phyloP scores from a whole-genome alignment of 35 echinoderm and acorn worm species.

The Strongylocentrotus purpuratus region DNA sequence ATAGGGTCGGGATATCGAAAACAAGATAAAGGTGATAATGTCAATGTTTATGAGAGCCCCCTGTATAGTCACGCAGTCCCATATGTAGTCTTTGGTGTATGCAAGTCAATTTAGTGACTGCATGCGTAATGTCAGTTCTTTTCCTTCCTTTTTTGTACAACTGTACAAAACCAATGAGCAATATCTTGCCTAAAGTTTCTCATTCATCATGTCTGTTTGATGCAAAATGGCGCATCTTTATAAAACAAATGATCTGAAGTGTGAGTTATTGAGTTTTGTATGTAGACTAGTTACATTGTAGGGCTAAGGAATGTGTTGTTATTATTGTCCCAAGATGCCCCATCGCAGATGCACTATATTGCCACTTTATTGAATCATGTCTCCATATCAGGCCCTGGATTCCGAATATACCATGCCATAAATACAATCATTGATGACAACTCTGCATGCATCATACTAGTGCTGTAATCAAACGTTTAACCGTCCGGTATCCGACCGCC shows the following conservation, averaged over 20 bases:
- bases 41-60: conserved; percentile 1
- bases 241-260: neutral
- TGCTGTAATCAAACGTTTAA: too few relatives aligned
- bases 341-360: neutral
- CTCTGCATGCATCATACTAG: too few relatives aligned
- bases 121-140: neutral
- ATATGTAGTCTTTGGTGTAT: neutral
- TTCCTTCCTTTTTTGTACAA: neutral
- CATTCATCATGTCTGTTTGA: neutral
- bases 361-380: conserved; percentile 11
- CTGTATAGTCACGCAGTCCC: neutral
- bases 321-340: neutral
- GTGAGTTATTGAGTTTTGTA: neutral
- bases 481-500: too few relatives aligned
- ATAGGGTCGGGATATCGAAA: neutral
- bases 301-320: neutral
- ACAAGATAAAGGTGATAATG: conserved; percentile 18
- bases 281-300: neutral
- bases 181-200: neutral
- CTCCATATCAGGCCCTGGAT: neutral
- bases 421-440: neutral
- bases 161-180: neutral
- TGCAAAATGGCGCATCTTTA: neutral
- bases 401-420: neutral
- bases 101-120: neutral